Conservation (phyloP, 1,140 invertebrate genomes). For the Zaprionus inermis region DNA sequence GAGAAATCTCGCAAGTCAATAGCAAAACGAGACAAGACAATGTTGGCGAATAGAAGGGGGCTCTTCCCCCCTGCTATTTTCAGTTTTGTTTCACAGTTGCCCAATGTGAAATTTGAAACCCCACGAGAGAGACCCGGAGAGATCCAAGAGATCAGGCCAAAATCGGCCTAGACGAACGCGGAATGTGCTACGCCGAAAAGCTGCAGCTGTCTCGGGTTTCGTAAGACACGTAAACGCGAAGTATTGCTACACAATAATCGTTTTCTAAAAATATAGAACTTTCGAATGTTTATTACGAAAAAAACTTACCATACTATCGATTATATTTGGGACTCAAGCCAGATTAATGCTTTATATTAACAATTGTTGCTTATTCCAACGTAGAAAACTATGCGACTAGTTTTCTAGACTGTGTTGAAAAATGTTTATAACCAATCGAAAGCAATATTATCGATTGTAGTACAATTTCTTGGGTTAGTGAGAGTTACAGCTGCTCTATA, state of each 20-base stretch:
- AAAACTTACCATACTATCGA: too few relatives aligned
- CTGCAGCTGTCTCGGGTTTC: neutral
- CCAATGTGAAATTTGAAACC: slow-evolving; percentile 71
- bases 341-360: too few relatives aligned
- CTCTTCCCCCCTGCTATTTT: neutral
- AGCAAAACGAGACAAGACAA: slow-evolving; percentile 54
- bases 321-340: too few relatives aligned
- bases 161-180: neutral
- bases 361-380: too few relatives aligned
- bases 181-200: slow-evolving; percentile 7
- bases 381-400: too few relatives aligned
- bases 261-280: too few relatives aligned
- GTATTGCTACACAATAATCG: too few relatives aligned
- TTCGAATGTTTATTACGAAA: too few relatives aligned
- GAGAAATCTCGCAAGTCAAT: slow-evolving; percentile 79
- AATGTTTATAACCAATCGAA: too few relatives aligned
- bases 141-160: slow-evolving; percentile 19
- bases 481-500: neutral
- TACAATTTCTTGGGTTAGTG: neutral
- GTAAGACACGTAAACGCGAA: too few relatives aligned
- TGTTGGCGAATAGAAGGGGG: neutral
- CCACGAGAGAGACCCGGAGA: slow-evolving; percentile 23
- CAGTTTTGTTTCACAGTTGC: slow-evolving; percentile 45
- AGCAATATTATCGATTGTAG: too few relatives aligned
- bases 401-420: too few relatives aligned